A percentile compares a stretch with the other conserved stretches of the same genome.
phyloP scores from a whole-genome alignment of 2,797 vertebrate species.

The Okamejei kenojei region DNA sequence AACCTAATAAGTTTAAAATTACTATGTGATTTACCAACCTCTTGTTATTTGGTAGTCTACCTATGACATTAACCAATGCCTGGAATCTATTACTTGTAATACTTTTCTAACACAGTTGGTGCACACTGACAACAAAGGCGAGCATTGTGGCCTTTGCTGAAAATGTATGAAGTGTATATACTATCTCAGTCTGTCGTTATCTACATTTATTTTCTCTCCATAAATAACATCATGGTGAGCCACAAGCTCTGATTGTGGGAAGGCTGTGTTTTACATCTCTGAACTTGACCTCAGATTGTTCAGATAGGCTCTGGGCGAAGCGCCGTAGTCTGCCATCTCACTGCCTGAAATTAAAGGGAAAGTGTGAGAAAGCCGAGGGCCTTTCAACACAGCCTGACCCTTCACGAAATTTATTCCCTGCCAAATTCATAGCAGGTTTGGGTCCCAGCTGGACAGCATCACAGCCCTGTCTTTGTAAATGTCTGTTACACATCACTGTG shows the following conservation, averaged over 20 bases:
- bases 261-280: background rate
- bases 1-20: background rate
- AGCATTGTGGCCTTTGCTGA: no score
- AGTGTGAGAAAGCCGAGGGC: background rate
- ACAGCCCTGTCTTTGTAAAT: constrained; percentile 35
- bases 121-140: background rate
- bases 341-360: constrained; percentile 8
- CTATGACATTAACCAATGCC: constrained; percentile 1
- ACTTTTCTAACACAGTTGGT: background rate
- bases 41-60: background rate
- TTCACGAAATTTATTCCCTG: constrained; percentile 22
- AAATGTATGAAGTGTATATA: background rate
- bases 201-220: background rate
- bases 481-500: constrained; percentile 38
- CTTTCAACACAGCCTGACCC: constrained; percentile 10
- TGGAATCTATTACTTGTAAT: background rate
- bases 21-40: background rate
- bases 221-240: background rate
- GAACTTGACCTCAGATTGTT: constrained; percentile 9
- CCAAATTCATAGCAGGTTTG: constrained; percentile 17
- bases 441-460: constrained; percentile 36
- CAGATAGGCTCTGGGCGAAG: background rate
- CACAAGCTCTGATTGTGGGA: background rate
- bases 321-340: background rate
- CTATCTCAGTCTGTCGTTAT: background rate